Evolutionary conservation across 2,797 vertebrate species (phyloP).

Genomic region (Melanogrammus aeglefinus): DNA sequence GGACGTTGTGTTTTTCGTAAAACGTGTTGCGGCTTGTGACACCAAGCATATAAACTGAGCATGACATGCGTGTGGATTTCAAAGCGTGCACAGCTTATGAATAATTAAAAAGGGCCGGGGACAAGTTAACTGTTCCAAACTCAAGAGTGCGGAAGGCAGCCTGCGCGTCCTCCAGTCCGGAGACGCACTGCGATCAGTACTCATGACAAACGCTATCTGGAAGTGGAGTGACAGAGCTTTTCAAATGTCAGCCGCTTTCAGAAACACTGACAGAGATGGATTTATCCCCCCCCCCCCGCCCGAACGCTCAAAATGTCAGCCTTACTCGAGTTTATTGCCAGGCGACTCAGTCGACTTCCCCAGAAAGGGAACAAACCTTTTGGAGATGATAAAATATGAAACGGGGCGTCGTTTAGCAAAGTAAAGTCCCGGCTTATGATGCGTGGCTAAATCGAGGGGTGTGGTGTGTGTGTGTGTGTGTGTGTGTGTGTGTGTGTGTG

Average conservation of each 20-base stretch:
- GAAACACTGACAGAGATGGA: neutral
- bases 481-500: no score
- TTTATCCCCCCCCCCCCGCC: no score
- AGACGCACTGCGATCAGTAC: neutral
- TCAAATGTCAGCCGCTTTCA: neutral
- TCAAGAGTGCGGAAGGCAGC: neutral
- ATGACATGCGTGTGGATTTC: no score
- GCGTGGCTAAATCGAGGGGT: neutral
- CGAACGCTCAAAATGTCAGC: neutral
- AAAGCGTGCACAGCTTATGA: neutral
- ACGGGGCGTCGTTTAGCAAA: neutral
- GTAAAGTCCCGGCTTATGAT: neutral
- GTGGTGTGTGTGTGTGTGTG: no score
- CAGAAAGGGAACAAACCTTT: neutral
- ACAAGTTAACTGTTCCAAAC: neutral
- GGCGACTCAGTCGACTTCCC: neutral
- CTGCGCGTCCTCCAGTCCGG: neutral
- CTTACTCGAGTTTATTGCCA: neutral
- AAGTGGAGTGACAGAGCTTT: neutral
- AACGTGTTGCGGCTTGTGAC: no score
- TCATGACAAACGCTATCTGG: neutral
- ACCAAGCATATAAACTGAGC: no score
- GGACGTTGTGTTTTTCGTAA: no score
- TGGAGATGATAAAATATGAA: neutral
- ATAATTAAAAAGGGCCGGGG: neutral